Conservation (phyloP, 35 echinoderm and acorn worm species). For the Hemicentrotus pulcherrimus region DNA sequence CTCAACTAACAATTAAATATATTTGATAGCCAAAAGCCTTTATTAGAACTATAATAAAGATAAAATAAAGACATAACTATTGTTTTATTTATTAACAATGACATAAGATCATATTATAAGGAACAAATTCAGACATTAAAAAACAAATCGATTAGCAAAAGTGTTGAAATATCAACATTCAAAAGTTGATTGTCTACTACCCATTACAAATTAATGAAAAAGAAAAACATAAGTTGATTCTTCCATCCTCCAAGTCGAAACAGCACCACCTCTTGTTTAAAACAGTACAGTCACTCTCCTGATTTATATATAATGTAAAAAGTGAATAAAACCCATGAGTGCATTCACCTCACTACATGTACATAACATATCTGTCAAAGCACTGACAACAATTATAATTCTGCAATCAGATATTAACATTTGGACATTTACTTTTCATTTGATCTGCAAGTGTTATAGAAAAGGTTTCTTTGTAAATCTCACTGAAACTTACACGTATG, state of each 20-base stretch:
- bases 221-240: neutral
- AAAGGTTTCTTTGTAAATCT: neutral
- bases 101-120: neutral
- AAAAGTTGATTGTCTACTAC: no score
- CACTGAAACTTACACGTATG: neutral
- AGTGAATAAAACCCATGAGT: neutral
- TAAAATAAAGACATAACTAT: neutral
- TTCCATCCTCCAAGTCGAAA: neutral
- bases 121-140: neutral
- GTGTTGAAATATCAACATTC: neutral
- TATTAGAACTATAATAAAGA: neutral
- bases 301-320: neutral
- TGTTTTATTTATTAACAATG: neutral
- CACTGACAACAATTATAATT: neutral
- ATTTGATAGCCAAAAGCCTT: neutral
- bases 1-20: no score
- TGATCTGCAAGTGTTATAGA: neutral
- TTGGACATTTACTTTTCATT: neutral
- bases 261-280: neutral
- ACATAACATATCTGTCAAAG: neutral
- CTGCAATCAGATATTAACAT: neutral
- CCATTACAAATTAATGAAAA: neutral
- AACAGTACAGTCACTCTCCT: neutral
- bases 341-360: neutral
- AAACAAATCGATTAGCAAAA: neutral